These are phyloP conservation scores for Psephotus haematonotus DNA, from an alignment of 2,113 vertebrate genomes.

Conservation along the genomic window DNA sequence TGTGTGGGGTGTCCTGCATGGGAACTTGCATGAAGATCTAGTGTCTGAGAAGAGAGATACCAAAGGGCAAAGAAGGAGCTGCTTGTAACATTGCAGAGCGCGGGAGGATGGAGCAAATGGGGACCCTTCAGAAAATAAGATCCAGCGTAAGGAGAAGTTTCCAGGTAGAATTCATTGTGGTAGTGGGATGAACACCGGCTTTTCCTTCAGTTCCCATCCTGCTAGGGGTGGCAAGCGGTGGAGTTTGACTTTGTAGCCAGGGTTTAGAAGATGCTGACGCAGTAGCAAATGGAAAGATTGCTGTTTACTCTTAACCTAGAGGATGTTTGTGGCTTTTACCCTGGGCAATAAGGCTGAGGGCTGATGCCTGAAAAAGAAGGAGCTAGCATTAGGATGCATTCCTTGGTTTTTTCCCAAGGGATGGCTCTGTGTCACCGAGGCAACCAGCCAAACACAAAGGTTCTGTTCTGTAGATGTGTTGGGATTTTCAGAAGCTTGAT, in stretches of 20 bases:
- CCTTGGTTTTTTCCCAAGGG: constrained; percentile 58
- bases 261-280: not conserved
- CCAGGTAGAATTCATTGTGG: not conserved
- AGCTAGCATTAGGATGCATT: constrained; percentile 9
- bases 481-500: not conserved
- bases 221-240: not conserved
- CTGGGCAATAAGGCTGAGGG: constrained; percentile 12
- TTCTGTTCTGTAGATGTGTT: not conserved
- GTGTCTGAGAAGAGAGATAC: not conserved
- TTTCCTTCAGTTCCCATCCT: not conserved
- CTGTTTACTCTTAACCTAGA: constrained; percentile 44
- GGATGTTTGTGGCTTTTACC: constrained; percentile 58
- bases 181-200: not conserved
- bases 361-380: constrained; percentile 62
- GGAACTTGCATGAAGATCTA: not conserved
- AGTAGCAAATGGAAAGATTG: not conserved
- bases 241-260: not conserved
- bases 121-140: not conserved
- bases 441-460: constrained; percentile 10
- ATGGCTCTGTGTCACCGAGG: not conserved
- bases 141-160: not conserved
- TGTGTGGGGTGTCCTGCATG: not conserved
- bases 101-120: not conserved
- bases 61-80: not conserved
- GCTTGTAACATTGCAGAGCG: not conserved